Percentiles rank a stretch among this genome's conserved stretches.
These are phyloP conservation scores for Prietella phreatophila DNA, from an alignment of 2,113 vertebrate genomes.

Conservation along the genomic window DNA sequence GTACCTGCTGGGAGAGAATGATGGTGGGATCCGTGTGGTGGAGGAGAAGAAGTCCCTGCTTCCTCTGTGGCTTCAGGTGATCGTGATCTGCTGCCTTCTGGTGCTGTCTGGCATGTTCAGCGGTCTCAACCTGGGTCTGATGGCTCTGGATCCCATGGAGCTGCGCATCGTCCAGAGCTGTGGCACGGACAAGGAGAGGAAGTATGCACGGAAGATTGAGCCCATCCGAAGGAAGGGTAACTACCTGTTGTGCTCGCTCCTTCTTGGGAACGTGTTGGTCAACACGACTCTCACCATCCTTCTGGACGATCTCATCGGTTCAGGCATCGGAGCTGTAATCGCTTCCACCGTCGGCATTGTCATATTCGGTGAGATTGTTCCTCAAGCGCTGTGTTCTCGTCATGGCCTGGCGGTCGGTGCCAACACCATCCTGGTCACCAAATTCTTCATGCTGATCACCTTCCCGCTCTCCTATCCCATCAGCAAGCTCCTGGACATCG, in stretches of 20 bases:
- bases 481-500: constrained; percentile 87
- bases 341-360: constrained; percentile 93
- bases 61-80: constrained; percentile 86
- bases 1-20: constrained; percentile 69
- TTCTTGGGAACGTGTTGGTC: constrained; percentile 92
- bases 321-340: constrained; percentile 82
- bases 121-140: constrained; percentile 91
- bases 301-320: constrained; percentile 87
- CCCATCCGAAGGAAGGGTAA: constrained; percentile 92
- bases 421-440: constrained; percentile 88
- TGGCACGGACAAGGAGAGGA: constrained; percentile 87
- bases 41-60: constrained; percentile 80
- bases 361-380: constrained; percentile 95
- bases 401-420: constrained; percentile 92
- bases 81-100: constrained; percentile 77
- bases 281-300: constrained; percentile 98
- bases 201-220: constrained; percentile 86
- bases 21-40: constrained; percentile 78
- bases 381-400: constrained; percentile 90
- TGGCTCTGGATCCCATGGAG: constrained; percentile 98
- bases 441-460: constrained; percentile 93
- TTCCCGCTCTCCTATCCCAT: constrained; percentile 92
- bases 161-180: constrained; percentile 96
- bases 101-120: constrained; percentile 95
- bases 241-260: constrained; percentile 90